phyloP scores from a whole-genome alignment of 2,888 invertebrate species.

The Hydrotaea diabolus region DNA sequence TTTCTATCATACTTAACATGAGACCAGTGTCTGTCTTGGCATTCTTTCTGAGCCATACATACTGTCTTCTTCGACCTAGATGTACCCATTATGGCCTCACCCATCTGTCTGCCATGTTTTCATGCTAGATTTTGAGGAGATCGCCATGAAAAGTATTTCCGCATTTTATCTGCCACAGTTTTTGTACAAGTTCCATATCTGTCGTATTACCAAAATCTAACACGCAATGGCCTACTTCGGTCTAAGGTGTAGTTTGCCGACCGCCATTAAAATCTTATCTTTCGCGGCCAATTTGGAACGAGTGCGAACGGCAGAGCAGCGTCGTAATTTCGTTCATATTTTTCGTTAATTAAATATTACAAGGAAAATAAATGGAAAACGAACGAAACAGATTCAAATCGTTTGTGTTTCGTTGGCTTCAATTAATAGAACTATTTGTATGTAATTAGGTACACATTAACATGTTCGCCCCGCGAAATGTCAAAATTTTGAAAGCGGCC shows the following conservation, averaged over 20 bases:
- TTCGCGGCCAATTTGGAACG: not conserved
- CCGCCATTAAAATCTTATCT: too few relatives aligned
- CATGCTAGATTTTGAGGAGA: not conserved
- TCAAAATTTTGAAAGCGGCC: conserved; percentile 2
- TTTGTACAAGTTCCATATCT: too few relatives aligned
- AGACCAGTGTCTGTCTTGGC: too few relatives aligned
- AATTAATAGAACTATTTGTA: conserved; percentile 2
- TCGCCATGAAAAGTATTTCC: not conserved
- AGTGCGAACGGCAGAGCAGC: not conserved
- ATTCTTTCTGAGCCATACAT: too few relatives aligned
- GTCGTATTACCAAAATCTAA: too few relatives aligned
- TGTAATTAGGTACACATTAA: not conserved
- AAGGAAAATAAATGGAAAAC: not conserved
- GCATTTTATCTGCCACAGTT: not conserved
- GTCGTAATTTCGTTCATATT: not conserved
- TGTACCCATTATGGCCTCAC: too few relatives aligned
- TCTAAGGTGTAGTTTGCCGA: not conserved
- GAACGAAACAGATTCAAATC: not conserved
- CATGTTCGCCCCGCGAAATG: conserved; percentile 4
- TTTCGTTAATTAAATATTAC: not conserved
- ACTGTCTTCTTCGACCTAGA: too few relatives aligned
- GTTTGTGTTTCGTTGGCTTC: not conserved
- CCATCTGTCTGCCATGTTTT: not conserved
- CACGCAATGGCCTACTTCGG: too few relatives aligned
- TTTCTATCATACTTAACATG: too few relatives aligned